These are phyloP conservation scores for Amblyornis subalaris DNA, from an alignment of 2,113 vertebrate genomes.

Conservation along the genomic window DNA sequence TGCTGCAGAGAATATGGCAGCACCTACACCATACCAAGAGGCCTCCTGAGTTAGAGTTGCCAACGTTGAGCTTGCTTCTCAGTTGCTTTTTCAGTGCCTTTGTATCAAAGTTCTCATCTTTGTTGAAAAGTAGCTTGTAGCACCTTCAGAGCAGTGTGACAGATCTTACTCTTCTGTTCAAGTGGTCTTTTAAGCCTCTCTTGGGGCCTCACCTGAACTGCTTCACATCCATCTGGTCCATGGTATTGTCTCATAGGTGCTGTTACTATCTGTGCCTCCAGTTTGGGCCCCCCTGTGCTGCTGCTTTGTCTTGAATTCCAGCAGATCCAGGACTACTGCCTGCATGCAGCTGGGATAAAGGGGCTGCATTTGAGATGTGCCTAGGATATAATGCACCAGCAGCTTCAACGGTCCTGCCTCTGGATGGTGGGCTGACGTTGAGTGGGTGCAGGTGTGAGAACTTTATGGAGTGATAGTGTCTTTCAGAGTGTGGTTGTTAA, in stretches of 20 bases:
- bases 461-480: neutral
- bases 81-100: neutral
- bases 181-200: neutral
- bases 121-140: neutral
- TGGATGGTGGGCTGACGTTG: neutral
- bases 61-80: neutral
- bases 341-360: neutral
- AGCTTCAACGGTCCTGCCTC: neutral
- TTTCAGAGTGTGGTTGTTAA: neutral
- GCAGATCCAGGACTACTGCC: neutral
- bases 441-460: neutral
- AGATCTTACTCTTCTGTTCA: neutral
- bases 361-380: neutral
- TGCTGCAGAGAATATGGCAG: neutral
- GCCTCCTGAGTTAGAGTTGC: neutral
- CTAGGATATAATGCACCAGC: neutral
- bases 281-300: neutral
- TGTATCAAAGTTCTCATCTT: neutral
- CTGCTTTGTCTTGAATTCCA: neutral
- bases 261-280: neutral
- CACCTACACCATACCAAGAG: neutral
- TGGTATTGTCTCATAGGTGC: neutral
- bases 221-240: accelerated
- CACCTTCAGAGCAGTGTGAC: neutral
- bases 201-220: neutral